phyloP scores from a whole-genome alignment of 2,113 vertebrate genomes.

The Salvelinus namaycush region DNA sequence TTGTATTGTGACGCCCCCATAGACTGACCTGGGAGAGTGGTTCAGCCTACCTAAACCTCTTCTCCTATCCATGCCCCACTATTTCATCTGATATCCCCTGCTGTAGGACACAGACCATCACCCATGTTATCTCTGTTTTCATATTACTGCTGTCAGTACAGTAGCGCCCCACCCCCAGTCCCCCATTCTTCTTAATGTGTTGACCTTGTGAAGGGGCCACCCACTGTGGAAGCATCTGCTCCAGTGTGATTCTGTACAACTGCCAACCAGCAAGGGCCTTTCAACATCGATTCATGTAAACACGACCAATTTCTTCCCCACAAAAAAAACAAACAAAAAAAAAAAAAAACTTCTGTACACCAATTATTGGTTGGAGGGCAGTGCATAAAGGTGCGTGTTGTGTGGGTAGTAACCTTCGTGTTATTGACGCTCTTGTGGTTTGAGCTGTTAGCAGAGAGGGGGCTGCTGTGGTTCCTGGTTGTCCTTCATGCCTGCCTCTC shows the following conservation, averaged over 20 bases:
- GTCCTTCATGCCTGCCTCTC: constrained; percentile 57
- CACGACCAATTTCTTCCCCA: not conserved
- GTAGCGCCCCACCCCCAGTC: not conserved
- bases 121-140: not conserved
- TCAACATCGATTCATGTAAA: not conserved
- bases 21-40: no score
- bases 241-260: constrained; percentile 3
- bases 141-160: not conserved
- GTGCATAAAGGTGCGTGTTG: not conserved
- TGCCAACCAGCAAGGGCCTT: not conserved
- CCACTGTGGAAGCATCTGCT: constrained; percentile 26
- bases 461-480: constrained; percentile 38
- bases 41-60: no score
- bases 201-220: constrained; percentile 9
- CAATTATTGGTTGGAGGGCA: no score
- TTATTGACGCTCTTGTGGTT: constrained; percentile 28
- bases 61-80: not conserved
- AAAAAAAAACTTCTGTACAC: no score
- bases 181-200: not conserved
- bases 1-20: no score
- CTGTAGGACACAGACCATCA: not conserved
- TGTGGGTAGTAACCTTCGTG: not conserved
- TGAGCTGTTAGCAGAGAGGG: constrained; percentile 28
- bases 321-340: no score
- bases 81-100: not conserved